Evolutionary conservation across 1,140 invertebrate species (phyloP), one percentile per base, ranked within the genome.

Genomic region (Palaemon carinicauda): DNA sequence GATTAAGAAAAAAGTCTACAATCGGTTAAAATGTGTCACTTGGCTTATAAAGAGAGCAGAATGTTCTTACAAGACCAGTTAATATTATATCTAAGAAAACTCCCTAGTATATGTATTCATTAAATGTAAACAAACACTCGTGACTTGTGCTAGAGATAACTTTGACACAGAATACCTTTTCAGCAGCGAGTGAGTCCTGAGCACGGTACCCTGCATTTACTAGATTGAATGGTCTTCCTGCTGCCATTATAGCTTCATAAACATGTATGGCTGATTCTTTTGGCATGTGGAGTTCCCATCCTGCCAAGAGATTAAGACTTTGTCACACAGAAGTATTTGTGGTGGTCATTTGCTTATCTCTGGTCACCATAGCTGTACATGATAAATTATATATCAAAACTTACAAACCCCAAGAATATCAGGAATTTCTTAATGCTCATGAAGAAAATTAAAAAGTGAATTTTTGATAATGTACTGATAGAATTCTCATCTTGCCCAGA

Each of bases 241-340:
- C 92, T n/a, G 93, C 91, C 90, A 93, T 92, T 10, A 96, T 81
- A 50, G 93, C 92, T 56, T 93, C 91, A 89, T 95, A 96, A 53
- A 96, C 93, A 1, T 92, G 89, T 4, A 93, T 91, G 89, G 95
- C 95, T 87, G 93, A 91, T 71, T 94, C 92, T 21, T 93, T 93
- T 10, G 96, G 96, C 87, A 97, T 94, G 90, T 97, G 96, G 1
- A 98, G 91, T 91, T 98, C 96, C 93, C 95, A 98, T 31, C 96
- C 90, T 90, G 69, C 51, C 56, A 53, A 51, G 97, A 90, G 88
- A 95, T 95, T 56, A 96, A 96, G 41, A 41, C 41, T 41, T 41
- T 41, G 41, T 41, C 12, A 41, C 41, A 7, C 41, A 41, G 41
- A 41, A 41, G 41, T 41, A 41, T 41, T 41, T 3, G 41, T 12